Evolutionary conservation across 1,140 invertebrate species (phyloP), one percentile per base, ranked within the genome.

Genomic region (Acromyrmex charruanus): DNA sequence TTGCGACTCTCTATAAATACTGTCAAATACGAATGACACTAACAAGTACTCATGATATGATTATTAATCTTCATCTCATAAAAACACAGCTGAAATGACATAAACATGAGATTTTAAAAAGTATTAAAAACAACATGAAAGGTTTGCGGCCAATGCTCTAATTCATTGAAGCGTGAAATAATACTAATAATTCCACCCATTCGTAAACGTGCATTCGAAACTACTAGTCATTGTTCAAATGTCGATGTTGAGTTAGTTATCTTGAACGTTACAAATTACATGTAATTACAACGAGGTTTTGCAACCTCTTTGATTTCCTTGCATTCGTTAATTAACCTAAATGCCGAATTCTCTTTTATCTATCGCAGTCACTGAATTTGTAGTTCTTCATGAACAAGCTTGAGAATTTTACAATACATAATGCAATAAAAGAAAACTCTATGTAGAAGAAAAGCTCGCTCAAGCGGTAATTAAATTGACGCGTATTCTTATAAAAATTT

Each of bases 181-280:
- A 71, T 55, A 53, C 31, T 44, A 71, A 9, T 81, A 55, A 71
- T 44, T 71, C 44, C 21, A n/a, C 14, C 49, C 31, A 44, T n/a
- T 31, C 21, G 2, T 35, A 58, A 35, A 39, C 21, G 5, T 2
- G 3, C 10, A 31, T 44, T 72, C 18, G 21, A 82, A 69, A 80
- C 35, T 21, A 35, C 63, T 69, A 25, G 25, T 82, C 68, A 82
- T 82, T 82, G 68, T 74, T 44, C 53, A 49, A 82, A 82, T 49
- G 58, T 21, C 51, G n/a, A 61, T 35, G 12, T 21, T 31, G 39
- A 49, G 39, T 44, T 82, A 72, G 25, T 82, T 59, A 71, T 82
- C 55, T 58, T 21, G 53, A 82, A 72, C 14, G 66, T 69, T 39
- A 69, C 25, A 18, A 28, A 77, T 61, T 61, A 63, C 16, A 28